phyloP scores from a whole-genome alignment of 2,888 invertebrate genomes.

The Bugulina stolonifera region DNA sequence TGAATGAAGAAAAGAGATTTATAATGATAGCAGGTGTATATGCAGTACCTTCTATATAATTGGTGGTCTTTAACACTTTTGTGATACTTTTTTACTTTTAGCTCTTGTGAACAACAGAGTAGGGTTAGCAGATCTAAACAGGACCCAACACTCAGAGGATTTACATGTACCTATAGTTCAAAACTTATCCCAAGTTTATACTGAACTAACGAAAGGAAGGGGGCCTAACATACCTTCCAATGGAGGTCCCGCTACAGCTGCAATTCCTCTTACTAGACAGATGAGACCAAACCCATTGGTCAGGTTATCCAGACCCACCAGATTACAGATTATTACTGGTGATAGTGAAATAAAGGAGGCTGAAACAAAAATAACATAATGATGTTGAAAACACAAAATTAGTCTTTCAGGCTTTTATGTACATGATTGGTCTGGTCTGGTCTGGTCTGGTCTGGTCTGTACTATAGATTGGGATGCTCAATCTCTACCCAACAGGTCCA shows the following conservation, averaged over 20 bases:
- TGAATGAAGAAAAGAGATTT: conserved; percentile 55
- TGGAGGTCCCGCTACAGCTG: conserved; percentile 77
- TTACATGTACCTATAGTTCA: too few species aligned
- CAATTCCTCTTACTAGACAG: conserved; percentile 88
- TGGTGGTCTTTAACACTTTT: too few species aligned
- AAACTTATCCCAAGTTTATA: too few species aligned
- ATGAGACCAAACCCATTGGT: conserved; percentile 95
- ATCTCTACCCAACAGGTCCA: too few species aligned
- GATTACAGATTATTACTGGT: conserved; percentile 92
- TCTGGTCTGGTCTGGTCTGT: too few species aligned
- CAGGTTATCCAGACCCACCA: conserved; percentile 86
- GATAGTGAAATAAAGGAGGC: conserved; percentile 96
- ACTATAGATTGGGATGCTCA: too few species aligned
- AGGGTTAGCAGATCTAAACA: background rate
- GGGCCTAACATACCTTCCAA: conserved; percentile 70
- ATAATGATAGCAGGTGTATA: background rate
- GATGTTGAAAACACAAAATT: too few species aligned
- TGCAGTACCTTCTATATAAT: background rate
- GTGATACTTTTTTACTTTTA: too few species aligned
- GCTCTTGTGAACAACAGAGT: background rate
- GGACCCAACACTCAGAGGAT: background rate
- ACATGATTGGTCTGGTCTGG: too few species aligned
- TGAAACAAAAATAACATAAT: too few species aligned
- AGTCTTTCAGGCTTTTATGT: too few species aligned
- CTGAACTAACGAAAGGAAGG: too few species aligned